Evolutionary conservation across 2,797 vertebrate genomes (phyloP).

Genomic region (Lagodon rhomboides): DNA sequence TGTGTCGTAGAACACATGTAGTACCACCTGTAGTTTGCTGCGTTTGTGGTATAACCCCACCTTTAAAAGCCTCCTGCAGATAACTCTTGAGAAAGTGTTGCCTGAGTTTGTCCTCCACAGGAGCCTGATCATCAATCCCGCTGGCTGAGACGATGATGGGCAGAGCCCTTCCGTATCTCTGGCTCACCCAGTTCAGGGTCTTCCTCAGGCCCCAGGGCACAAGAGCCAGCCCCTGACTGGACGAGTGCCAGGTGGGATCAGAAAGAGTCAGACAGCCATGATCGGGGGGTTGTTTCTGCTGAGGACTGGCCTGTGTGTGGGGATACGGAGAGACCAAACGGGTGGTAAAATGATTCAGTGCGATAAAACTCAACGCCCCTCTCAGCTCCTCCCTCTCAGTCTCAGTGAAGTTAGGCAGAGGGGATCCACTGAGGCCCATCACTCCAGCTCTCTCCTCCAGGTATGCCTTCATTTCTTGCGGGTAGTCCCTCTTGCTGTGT

Average conservation of each 20-base stretch:
- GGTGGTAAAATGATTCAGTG: slow-evolving; percentile 97
- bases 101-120: slow-evolving; percentile 88
- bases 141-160: slow-evolving; percentile 92
- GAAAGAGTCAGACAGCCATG: slow-evolving; percentile 85
- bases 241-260: slow-evolving; percentile 90
- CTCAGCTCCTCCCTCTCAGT: slow-evolving; percentile 86
- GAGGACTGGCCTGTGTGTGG: slow-evolving; percentile 4
- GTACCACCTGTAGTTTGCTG: no score
- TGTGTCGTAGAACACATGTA: no score
- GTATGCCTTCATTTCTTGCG: slow-evolving; percentile 85
- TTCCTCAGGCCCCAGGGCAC: slow-evolving; percentile 91
- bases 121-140: slow-evolving; percentile 91
- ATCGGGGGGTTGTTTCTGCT: slow-evolving; percentile 69
- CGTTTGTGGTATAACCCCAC: slow-evolving; percentile 78
- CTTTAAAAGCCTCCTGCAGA: slow-evolving; percentile 93
- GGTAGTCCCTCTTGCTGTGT: slow-evolving; percentile 79
- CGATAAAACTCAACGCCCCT: slow-evolving; percentile 92
- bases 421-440: slow-evolving; percentile 76
- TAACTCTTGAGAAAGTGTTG: slow-evolving; percentile 91
- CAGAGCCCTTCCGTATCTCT: slow-evolving; percentile 84
- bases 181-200: slow-evolving; percentile 91
- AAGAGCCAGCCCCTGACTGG: slow-evolving; percentile 86
- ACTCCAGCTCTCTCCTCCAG: slow-evolving; percentile 76
- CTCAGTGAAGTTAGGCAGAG: slow-evolving; percentile 86
- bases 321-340: slow-evolving; percentile 87